These are phyloP conservation scores for Rhinolophus ferrumequinum DNA, from an alignment of 2,113 vertebrate genomes.

Conservation along the genomic window DNA sequence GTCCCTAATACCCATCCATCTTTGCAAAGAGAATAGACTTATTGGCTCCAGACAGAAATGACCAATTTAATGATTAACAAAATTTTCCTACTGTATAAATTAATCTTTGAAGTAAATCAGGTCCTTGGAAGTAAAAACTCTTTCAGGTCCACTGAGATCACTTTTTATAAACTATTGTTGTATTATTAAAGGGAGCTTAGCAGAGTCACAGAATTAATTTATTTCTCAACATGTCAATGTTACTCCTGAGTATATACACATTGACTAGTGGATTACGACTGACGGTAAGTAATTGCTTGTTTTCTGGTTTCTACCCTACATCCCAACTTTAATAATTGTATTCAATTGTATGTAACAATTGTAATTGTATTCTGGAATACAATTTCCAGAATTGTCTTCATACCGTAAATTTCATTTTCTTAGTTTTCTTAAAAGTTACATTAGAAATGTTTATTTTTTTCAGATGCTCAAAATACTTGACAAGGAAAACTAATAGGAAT, in stretches of 20 bases:
- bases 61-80: constrained; percentile 28
- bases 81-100: constrained; percentile 24
- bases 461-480: background rate
- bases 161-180: background rate
- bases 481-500: background rate
- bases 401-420: background rate
- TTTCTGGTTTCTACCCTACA: background rate
- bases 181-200: background rate
- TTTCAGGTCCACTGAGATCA: background rate
- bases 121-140: constrained; percentile 4
- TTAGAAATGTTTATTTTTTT: background rate
- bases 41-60: background rate
- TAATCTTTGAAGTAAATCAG: constrained; percentile 23
- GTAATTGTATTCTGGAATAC: too few relatives aligned
- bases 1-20: background rate
- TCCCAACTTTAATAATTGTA: background rate
- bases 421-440: background rate
- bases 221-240: background rate
- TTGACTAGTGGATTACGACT: background rate
- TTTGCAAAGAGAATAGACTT: constrained; percentile 26
- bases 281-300: background rate
- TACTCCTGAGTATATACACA: background rate
- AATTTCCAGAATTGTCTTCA: background rate
- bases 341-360: too few relatives aligned
- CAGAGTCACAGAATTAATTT: constrained; percentile 39